Evolutionary conservation across 2,888 invertebrate genomes (phyloP), one percentile per base, ranked within the genome.

Genomic region (Drosophila ezoana): DNA sequence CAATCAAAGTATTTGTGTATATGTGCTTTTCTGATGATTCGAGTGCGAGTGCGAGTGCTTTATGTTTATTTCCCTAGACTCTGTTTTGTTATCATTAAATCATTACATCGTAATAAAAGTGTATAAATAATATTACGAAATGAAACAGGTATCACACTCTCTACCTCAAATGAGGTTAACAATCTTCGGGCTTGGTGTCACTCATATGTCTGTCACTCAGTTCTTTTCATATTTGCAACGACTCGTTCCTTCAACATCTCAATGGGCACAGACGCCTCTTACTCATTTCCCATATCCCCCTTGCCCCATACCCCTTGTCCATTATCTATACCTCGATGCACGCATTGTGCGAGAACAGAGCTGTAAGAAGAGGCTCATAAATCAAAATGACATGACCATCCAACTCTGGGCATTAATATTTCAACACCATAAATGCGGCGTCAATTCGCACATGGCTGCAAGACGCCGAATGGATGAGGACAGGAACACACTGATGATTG

Each of bases 391-490:
- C 85, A 89, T 88, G 86, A 77, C 69, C 89, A 82, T 86, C 88
- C 87, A 75, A 83, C 87, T 86, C 81, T 76, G 87, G 87, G 81
- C 89, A 89, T 89, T 89, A 86, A 88, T 88, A 89, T 86, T 89
- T 86, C 87, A 86, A 88, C 89, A 89, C 81, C 89, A 88, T 83
- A 88, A 89, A 88, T 86, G 82, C 87, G 87, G 88, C 89, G 87
- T 87, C 82, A 82, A 82, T 82, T 82, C 82, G 89, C 87, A 83
- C 80, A 82, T 66, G 35, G 35, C 35, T 11, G 28, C 8, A 73
- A 4, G 32, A 32, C 33, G 51, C 1, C 16, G 37, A 18, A 53
- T 45, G 78, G 57, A 43, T 37, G 54, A 74, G 54, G 74, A 69
- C 69, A 59, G 69, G 75, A 75, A 62, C 51, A 67, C 61, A 79